Percentiles rank a stretch among this genome's conserved stretches.
Evolutionary conservation across 2,888 invertebrate genomes (phyloP).

Genomic region (Siphlonurus alternatus): DNA sequence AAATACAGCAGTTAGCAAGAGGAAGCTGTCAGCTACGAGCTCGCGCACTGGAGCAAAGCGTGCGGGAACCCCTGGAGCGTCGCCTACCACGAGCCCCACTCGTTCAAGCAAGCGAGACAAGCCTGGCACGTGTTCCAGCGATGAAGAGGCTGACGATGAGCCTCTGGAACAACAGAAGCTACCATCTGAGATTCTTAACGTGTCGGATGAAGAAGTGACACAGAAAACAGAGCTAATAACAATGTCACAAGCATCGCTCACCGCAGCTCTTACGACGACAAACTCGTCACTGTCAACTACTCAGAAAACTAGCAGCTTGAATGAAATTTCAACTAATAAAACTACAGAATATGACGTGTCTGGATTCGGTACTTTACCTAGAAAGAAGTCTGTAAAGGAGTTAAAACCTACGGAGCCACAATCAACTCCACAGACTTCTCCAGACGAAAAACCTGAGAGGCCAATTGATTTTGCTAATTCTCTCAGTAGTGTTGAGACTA

Average conservation of each 20-base stretch:
- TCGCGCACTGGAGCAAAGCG: slow-evolving; percentile 16
- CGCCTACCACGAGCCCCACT: slow-evolving; percentile 35
- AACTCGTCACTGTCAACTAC: neutral
- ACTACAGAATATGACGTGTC: neutral
- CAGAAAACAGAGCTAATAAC: neutral
- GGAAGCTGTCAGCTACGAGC: slow-evolving; percentile 14
- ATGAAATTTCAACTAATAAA: neutral
- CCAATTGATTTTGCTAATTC: neutral
- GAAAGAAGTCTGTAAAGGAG: neutral
- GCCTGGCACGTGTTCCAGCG: neutral
- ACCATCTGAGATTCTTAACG: neutral
- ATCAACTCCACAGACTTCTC: slow-evolving; percentile 1
- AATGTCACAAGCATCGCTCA: neutral
- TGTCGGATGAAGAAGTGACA: neutral
- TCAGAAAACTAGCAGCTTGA: neutral
- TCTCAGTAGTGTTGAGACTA: neutral
- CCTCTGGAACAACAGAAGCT: neutral
- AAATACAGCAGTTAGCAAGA: slow-evolving; percentile 8
- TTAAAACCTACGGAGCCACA: neutral
- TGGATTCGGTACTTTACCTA: neutral
- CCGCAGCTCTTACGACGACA: neutral
- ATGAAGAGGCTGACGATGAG: neutral
- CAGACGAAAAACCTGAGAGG: slow-evolving; percentile 15
- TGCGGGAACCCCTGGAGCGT: slow-evolving; percentile 24
- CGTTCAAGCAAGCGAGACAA: slow-evolving; percentile 17